Evolutionary conservation across 2,888 invertebrate genomes (phyloP), one percentile per base, ranked within the genome.

Genomic region (Phytoseiulus persimilis): DNA sequence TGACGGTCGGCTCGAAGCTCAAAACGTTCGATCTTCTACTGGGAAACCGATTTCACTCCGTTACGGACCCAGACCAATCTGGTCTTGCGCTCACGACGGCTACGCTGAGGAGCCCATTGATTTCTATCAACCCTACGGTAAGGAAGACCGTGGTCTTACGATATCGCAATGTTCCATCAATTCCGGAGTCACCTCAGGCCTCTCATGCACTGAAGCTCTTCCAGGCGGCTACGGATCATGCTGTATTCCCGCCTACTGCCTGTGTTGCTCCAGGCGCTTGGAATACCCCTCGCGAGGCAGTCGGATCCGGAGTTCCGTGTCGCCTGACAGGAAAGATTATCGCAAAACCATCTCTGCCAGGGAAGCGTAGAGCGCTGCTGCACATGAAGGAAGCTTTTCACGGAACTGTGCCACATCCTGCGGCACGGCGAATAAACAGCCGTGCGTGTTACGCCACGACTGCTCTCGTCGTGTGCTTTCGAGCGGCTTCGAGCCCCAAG

Each of bases 11-110:
- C 32, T 87, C 9, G 87, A 87, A 18, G 87, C 87, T 31, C 87
- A 87, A 31, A 87, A 87, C 32, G 87, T 87, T 6, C 87, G 87
- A 9, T 33, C 87, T 32, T 33, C 87, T 6, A 87, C 32, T 39
- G 87, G 87, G 23, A 87, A 87, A 45, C 87, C 87, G n/a, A 87
- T 87, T n/a, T 87, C 87, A 33, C 87, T 87, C 1, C 87, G 87
- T 9, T 33, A 32, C 87, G 87, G 87, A 45, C 65, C 65, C 9
- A 3, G 65, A 65, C 65, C 65, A 6, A 65, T 65, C 1, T 23
- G 65, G 65, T 65, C 65, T 65, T 65, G 65, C 18, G 14, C 65
- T 28, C 65, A 65, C 65, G 65, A 65, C 18, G 65, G 65, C 65
- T 65, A 65, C 65, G 65, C 65, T 2, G 65, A 65, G 18, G 65